These are phyloP conservation scores for Oryctes rhinoceros DNA, from an alignment of 1,140 invertebrate genomes.

Conservation along the genomic window DNA sequence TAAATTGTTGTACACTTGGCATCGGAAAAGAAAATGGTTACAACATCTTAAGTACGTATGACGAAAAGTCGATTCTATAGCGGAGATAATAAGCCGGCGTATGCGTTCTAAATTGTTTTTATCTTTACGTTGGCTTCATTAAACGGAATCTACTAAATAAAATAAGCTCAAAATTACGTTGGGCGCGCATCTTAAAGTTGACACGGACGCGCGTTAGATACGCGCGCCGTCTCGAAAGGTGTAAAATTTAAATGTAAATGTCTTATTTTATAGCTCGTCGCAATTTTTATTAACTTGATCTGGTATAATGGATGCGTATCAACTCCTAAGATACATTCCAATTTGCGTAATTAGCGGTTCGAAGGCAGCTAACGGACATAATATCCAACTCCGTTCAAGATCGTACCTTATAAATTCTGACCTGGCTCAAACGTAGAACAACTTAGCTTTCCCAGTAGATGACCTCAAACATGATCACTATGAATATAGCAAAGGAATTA, in stretches of 20 bases:
- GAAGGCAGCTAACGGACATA: neutral
- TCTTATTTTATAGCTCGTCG: constrained; percentile 10
- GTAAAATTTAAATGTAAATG: constrained; percentile 24
- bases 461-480: too few relatives aligned
- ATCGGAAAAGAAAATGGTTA: neutral
- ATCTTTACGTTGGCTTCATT: neutral
- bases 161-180: neutral
- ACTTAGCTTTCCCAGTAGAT: too few relatives aligned
- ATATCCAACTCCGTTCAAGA: neutral
- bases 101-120: neutral
- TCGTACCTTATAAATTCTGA: neutral
- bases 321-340: neutral
- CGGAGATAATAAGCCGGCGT: neutral
- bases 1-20: neutral
- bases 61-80: neutral
- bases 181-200: neutral
- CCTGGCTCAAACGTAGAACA: too few relatives aligned
- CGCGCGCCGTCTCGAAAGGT: neutral
- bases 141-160: constrained; percentile 3
- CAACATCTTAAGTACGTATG: neutral
- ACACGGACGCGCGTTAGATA: neutral
- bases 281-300: neutral
- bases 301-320: neutral
- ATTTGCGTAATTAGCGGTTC: neutral
- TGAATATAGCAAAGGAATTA: too few relatives aligned